A percentile compares a stretch with the other conserved stretches of the same genome.
These are phyloP conservation scores for Streptopelia turtur DNA, from an alignment of 2,797 vertebrate species.

Conservation along the genomic window DNA sequence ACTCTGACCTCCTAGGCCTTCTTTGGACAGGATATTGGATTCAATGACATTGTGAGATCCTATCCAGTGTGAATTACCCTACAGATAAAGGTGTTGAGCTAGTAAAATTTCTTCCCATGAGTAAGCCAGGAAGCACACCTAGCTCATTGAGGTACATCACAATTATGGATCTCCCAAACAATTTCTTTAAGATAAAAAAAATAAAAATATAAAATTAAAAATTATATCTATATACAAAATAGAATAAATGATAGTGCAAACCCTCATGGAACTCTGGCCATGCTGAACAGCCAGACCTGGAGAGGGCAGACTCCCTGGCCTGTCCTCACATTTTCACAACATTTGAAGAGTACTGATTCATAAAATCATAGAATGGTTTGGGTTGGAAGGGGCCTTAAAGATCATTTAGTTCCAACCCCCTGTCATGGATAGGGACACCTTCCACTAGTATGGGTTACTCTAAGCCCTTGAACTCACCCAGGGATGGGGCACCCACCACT, in stretches of 20 bases:
- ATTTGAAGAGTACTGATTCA: neutral
- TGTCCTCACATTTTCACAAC: neutral
- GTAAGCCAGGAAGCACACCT: neutral
- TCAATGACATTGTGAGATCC: neutral
- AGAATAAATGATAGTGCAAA: no score
- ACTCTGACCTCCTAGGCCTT: neutral
- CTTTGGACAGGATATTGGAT: neutral
- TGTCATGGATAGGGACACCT: no score
- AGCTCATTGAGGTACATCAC: fast-evolving
- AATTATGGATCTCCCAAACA: neutral
- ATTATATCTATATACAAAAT: no score
- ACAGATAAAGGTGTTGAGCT: neutral
- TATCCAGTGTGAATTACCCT: neutral
- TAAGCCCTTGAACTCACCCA: no score
- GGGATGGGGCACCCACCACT: no score
- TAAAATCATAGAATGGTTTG: no score
- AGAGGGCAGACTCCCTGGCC: neutral
- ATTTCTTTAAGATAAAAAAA: neutral
- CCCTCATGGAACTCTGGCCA: no score
- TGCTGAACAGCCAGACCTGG: no score
- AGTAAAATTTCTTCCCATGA: neutral
- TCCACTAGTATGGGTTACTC: no score
- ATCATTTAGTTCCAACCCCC: no score
- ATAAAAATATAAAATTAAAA: no score
- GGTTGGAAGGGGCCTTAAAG: no score